Conservation (phyloP, 1,140 invertebrate species). For the Archegozetes longisetosus region DNA sequence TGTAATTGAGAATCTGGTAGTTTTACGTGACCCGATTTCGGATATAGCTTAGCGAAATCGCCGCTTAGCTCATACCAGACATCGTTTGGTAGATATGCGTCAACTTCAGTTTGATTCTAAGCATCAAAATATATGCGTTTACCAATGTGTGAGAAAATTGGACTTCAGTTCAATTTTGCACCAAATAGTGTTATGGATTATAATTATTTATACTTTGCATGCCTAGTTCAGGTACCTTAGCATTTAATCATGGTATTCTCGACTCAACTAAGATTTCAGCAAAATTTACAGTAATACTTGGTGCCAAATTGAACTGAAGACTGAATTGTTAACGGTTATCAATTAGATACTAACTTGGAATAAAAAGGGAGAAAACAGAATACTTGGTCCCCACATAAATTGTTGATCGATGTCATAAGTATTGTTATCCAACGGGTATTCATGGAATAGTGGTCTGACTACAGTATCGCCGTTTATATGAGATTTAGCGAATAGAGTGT, state of each 20-base stretch:
- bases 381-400: constrained; percentile 5
- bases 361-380: constrained; percentile 11
- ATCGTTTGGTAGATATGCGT: constrained; percentile 1
- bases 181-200: no score
- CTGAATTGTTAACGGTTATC: no score
- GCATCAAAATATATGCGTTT: background rate
- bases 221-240: no score
- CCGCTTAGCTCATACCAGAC: background rate
- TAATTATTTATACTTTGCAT: no score
- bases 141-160: background rate
- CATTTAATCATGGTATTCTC: no score
- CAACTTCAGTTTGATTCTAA: constrained; percentile 6
- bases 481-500: constrained; percentile 31
- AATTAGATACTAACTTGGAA: no score
- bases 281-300: no score
- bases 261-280: no score
- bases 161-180: no score
- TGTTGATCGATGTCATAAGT: constrained; percentile 13
- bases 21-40: background rate
- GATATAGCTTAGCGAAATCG: background rate
- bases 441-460: constrained; percentile 36
- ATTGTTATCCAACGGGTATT: constrained; percentile 14
- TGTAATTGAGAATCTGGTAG: background rate
- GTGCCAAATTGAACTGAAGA: no score
- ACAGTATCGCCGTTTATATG: constrained; percentile 27